phyloP scores from a whole-genome alignment of 2,113 vertebrate genomes.

The Anolis sagrei region DNA sequence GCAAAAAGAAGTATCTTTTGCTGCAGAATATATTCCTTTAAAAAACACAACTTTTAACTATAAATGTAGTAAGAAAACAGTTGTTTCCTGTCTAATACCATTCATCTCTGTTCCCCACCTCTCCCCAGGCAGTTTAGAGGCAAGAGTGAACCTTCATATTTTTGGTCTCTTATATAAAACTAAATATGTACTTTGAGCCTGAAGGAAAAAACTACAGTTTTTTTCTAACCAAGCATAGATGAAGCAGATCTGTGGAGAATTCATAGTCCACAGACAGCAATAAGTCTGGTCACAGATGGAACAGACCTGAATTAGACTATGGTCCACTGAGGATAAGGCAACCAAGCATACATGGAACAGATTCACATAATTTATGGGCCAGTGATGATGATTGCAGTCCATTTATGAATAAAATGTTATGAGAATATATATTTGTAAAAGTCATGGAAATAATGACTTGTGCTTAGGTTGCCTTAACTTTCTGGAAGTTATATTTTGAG shows the following conservation, averaged over 20 bases:
- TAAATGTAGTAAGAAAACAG: not conserved
- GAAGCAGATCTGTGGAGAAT: not conserved
- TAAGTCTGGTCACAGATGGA: constrained; percentile 1
- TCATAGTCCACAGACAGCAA: constrained; percentile 11
- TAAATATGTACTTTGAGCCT: not conserved
- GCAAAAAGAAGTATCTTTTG: not conserved
- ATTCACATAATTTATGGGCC: constrained; percentile 17
- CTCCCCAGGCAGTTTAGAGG: not conserved
- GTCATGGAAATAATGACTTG: not conserved
- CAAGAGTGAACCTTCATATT: not conserved
- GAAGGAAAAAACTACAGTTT: not conserved
- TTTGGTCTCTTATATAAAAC: constrained; percentile 18
- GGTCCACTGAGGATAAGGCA: not conserved
- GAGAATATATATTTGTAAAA: constrained; percentile 6
- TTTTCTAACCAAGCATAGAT: constrained; percentile 5
- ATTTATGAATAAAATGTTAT: constrained; percentile 25
- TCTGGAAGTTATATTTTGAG: constrained; percentile 24
- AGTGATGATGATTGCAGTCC: not conserved
- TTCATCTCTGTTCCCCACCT: not conserved
- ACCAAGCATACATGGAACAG: constrained; percentile 4
- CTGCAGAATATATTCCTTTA: not conserved
- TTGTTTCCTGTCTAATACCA: not conserved
- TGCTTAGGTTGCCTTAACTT: not conserved
- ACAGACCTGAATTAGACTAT: constrained; percentile 16
- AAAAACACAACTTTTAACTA: not conserved